Conservation (phyloP, 2,113 vertebrate genomes). For the Hiodon tergisus region DNA sequence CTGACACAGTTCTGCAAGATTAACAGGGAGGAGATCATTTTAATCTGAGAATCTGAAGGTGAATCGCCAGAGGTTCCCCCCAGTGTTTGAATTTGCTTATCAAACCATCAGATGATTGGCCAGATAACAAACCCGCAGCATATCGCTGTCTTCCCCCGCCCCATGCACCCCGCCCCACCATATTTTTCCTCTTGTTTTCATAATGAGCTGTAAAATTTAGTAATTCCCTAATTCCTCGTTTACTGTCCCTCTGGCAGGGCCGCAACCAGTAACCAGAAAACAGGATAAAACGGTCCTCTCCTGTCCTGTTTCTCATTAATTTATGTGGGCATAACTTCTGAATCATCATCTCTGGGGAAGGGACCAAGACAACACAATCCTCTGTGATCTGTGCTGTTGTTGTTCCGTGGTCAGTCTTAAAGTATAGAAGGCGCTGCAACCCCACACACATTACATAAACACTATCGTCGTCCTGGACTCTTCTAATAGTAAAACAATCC, state of each 20-base stretch:
- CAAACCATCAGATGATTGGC: constrained; percentile 37
- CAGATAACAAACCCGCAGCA: constrained; percentile 38
- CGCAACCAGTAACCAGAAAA: not conserved
- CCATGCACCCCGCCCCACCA: constrained; percentile 31
- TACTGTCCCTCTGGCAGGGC: not conserved
- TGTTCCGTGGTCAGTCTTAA: not conserved
- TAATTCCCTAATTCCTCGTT: constrained; percentile 31
- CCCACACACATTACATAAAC: too few relatives aligned
- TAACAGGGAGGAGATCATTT: constrained; percentile 28
- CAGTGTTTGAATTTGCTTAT: constrained; percentile 41
- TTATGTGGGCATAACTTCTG: too few relatives aligned
- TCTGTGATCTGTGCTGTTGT: too few relatives aligned
- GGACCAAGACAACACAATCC: too few relatives aligned
- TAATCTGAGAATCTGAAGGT: constrained; percentile 36
- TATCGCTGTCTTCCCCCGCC: constrained; percentile 35
- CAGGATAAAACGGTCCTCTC: not conserved
- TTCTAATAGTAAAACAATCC: too few relatives aligned
- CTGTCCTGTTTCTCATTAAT: too few relatives aligned
- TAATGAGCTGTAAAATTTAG: constrained; percentile 46
- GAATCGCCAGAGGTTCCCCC: constrained; percentile 24
- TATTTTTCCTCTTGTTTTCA: constrained; percentile 35
- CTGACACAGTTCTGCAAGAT: constrained; percentile 13
- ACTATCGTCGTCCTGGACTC: too few relatives aligned
- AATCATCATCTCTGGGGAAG: too few relatives aligned
- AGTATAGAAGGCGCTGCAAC: not conserved